Evolutionary conservation across 2,113 vertebrate species (phyloP).

Genomic region (Aptenodytes forsteri): DNA sequence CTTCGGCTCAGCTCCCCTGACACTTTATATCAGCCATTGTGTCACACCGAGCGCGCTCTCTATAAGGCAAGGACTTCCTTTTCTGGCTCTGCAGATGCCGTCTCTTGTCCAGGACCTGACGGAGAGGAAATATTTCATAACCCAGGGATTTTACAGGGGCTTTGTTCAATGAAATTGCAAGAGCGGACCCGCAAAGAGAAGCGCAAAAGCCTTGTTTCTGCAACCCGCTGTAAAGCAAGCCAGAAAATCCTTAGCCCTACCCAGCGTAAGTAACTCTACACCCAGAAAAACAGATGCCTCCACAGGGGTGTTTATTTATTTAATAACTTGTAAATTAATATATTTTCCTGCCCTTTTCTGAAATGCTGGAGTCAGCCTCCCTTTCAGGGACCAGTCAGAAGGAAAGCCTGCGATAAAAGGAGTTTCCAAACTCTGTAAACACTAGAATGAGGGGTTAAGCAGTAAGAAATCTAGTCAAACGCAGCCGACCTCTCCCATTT

Average conservation of each 20-base stretch:
- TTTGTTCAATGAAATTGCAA: conserved; percentile 15
- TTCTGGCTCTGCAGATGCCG: conserved; percentile 74
- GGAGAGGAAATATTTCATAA: conserved; percentile 60
- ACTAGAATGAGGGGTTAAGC: background rate
- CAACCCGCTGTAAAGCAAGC: conserved; percentile 4
- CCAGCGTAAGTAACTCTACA: conserved; percentile 46
- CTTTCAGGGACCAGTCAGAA: background rate
- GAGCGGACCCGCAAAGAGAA: background rate
- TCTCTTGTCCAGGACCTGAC: conserved; percentile 31
- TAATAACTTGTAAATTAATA: conserved; percentile 37
- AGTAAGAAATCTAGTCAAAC: background rate
- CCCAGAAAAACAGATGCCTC: conserved; percentile 52
- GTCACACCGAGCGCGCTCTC: conserved; percentile 76
- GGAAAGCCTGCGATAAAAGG: background rate
- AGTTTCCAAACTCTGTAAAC: background rate
- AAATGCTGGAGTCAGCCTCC: background rate
- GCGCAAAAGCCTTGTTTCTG: background rate
- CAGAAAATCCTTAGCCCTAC: conserved; percentile 35
- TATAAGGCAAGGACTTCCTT: conserved; percentile 84
- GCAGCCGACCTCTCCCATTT: background rate
- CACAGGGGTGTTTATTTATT: conserved; percentile 46
- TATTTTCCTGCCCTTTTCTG: conserved; percentile 18
- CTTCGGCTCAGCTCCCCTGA: conserved; percentile 19
- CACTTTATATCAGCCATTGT: conserved; percentile 72
- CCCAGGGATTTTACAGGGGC: conserved; percentile 28